Evolutionary conservation across 2,888 invertebrate genomes (phyloP).

Genomic region (Cantharis lateralis): DNA sequence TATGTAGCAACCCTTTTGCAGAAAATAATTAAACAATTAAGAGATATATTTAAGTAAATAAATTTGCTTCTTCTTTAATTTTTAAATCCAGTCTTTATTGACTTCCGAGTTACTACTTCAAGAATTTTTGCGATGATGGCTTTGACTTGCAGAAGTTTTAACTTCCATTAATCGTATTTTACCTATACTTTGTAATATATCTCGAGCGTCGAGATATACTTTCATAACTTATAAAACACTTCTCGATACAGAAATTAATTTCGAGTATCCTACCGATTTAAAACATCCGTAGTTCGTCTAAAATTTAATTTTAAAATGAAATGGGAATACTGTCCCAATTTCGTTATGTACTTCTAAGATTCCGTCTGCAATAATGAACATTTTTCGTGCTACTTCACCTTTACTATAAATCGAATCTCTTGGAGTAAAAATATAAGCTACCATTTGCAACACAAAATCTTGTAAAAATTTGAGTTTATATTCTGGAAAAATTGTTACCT

Average conservation of each 20-base stretch:
- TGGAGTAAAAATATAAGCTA: constrained; percentile 96
- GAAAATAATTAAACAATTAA: no score
- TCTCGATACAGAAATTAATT: constrained; percentile 89
- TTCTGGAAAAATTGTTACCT: constrained; percentile 96
- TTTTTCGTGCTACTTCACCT: constrained; percentile 87
- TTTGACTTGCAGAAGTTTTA: constrained; percentile 54
- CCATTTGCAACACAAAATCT: constrained; percentile 96
- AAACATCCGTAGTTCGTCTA: constrained; percentile 94
- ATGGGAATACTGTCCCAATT: constrained; percentile 86
- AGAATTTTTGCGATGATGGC: constrained; percentile 39
- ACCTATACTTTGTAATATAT: constrained; percentile 87
- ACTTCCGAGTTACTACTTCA: constrained; percentile 34
- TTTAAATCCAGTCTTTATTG: constrained; percentile 79
- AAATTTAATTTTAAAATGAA: constrained; percentile 63
- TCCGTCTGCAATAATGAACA: constrained; percentile 98
- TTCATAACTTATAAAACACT: constrained; percentile 95
- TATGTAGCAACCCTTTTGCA: no score
- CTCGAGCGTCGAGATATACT: constrained; percentile 96
- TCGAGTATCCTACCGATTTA: constrained; percentile 95
- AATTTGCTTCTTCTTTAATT: constrained; percentile 81
- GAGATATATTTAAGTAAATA: no score
- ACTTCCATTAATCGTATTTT: constrained; percentile 87
- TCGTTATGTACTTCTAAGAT: constrained; percentile 95
- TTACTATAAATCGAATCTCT: constrained; percentile 96
- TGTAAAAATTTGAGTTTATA: constrained; percentile 97